phyloP scores from a whole-genome alignment of 2,113 vertebrate species.

The Channa argus region DNA sequence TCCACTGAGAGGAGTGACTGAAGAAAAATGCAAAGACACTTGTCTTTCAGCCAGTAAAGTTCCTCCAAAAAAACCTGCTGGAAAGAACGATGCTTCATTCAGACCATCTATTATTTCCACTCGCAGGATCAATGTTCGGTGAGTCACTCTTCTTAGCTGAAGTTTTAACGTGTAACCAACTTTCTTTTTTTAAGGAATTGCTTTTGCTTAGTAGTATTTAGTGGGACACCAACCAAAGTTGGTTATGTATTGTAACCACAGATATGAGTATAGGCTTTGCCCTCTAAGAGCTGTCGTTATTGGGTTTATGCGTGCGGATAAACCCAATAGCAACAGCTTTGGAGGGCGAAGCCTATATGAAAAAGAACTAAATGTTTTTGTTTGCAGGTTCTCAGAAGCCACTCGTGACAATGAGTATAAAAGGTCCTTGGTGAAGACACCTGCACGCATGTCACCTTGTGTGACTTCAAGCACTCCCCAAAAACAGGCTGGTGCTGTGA shows the following conservation, averaged over 20 bases:
- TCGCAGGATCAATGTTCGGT: conserved; percentile 93
- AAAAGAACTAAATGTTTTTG: background rate
- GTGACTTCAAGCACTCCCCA: conserved; percentile 67
- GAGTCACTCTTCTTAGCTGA: conserved; percentile 17
- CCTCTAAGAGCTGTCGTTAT: too few species aligned
- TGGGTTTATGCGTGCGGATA: too few species aligned
- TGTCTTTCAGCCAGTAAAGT: conserved; percentile 55
- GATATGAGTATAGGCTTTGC: too few species aligned
- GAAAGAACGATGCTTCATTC: conserved; percentile 73
- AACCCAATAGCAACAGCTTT: too few species aligned
- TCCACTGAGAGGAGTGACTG: conserved; percentile 46
- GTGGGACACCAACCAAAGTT: too few species aligned
- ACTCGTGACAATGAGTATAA: conserved; percentile 92
- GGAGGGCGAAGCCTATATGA: too few species aligned
- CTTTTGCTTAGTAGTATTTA: too few species aligned
- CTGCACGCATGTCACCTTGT: conserved; percentile 86
- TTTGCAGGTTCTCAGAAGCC: conserved; percentile 89
- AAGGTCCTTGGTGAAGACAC: conserved; percentile 90
- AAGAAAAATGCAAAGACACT: conserved; percentile 62
- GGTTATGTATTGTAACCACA: too few species aligned
- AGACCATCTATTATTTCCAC: conserved; percentile 84
- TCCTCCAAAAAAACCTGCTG: conserved; percentile 46
- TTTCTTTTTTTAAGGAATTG: too few species aligned
- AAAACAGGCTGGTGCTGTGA: conserved; percentile 34
- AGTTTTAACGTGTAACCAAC: background rate